phyloP scores from a whole-genome alignment of 1,140 invertebrate genomes.

The Drosophila oshimai region DNA sequence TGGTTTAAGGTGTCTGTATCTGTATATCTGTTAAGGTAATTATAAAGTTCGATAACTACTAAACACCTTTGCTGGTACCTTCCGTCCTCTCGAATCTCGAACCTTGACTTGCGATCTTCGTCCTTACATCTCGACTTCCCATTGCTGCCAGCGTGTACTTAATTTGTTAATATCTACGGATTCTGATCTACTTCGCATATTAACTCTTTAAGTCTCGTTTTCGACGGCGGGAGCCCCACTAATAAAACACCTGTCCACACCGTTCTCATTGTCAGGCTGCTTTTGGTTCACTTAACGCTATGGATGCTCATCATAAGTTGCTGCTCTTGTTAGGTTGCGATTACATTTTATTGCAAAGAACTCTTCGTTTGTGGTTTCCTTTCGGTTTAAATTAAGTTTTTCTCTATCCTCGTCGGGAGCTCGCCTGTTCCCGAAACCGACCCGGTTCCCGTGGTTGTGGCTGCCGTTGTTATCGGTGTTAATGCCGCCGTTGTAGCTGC shows the following conservation, averaged over 20 bases:
- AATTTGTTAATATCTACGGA: constrained; percentile 55
- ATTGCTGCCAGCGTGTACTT: too few species aligned
- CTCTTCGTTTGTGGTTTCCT: constrained; percentile 21
- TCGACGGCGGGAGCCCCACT: constrained; percentile 40
- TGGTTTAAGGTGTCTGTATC: constrained; percentile 8
- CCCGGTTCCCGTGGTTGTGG: constrained; percentile 32
- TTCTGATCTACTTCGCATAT: constrained; percentile 12
- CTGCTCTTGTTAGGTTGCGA: constrained; percentile 29
- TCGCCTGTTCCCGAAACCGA: constrained; percentile 28
- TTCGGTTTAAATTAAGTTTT: constrained; percentile 60
- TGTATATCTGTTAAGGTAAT: constrained; percentile 36
- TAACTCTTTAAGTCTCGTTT: constrained; percentile 65
- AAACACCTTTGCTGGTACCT: constrained; percentile 34
- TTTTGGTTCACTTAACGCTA: constrained; percentile 44
- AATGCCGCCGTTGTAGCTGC: neutral
- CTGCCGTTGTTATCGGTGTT: constrained; percentile 9
- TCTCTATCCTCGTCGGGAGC: constrained; percentile 49
- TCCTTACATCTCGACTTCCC: too few species aligned
- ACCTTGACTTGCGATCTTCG: neutral
- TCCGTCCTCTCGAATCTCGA: neutral
- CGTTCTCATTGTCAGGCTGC: constrained; percentile 42
- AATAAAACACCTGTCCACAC: constrained; percentile 35
- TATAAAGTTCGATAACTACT: constrained; percentile 42
- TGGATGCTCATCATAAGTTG: constrained; percentile 49
- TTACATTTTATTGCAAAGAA: constrained; percentile 49